Base-by-base conservation (phyloP, 2,888 invertebrate species). In the Acholoe squamosa region DNA sequence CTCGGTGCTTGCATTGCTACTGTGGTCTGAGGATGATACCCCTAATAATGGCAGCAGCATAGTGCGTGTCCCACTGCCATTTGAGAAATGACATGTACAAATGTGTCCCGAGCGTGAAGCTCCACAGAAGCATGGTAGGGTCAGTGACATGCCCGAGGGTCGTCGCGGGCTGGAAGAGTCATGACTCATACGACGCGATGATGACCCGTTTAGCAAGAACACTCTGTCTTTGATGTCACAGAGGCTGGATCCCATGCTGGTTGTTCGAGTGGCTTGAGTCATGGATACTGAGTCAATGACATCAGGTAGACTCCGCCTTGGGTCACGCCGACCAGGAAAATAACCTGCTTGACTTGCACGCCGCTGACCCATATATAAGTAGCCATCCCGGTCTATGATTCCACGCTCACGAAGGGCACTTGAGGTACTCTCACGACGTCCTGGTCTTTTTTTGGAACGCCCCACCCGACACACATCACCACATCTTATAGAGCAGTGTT, bases 361-460 rank as follows among this genome's bases (percentile, higher is more conserved):
- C n/a, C 86, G 86, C 56, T 54, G 86, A 28, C 54, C 51, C 54
- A 86, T 86, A 52, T 86, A 86, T 0, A 86, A 54, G 56, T 86
- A 86, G 86, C 86, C 86, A 25, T 86, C 54, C 12, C 25, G 52
- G 86, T 86, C 86, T 10, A 86, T 54, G 5, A 16, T 0, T n/a
- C 86, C 19, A 0, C 80, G 80, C 22, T 43, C 80, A 14, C 34
- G 80, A 22, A 80, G 43, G 12, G 80, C 80, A 22, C 34, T 43
- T 5, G 28, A 25, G 76, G n/a, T 31, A 25, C 76, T 31, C 80
- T 43, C 43, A 10, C 80, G 80, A 14, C 80, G 80, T 5, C 80
- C 80, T 14, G n/a, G 34, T 16, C 80, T n/a, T 0, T 43, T 16
- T 0, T 19, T 14, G 22, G n/a, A 16, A n/a, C 34, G 22, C n/a